Conservation (phyloP, 1,140 invertebrate genomes). For the fruit fly (Drosophila melanogaster) region Release_6_plus_ISO1_MT NT_033779.5:11767001-11767500, state of each 20-base stretch:
- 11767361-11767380: not conserved
- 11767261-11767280: conserved; percentile 83
- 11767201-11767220: conserved; percentile 35
- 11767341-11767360: conserved; percentile 21
- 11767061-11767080: conserved; percentile 63
- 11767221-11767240: conserved; percentile 10
- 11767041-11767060: conserved; percentile 66
- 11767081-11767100: conserved; percentile 82
- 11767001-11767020: conserved; percentile 13
- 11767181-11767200: conserved; percentile 9
- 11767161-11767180: conserved; percentile 36
- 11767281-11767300: conserved; percentile 83
- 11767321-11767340: conserved; percentile 79
- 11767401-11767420: conserved; percentile 44
- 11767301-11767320: conserved; percentile 80
- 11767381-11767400: not conserved
- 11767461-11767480: conserved; percentile 62
- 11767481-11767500: conserved; percentile 26
- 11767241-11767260: conserved; percentile 59
- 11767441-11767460: conserved; percentile 76
- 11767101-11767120: conserved; percentile 72
- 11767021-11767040: conserved; percentile 60
- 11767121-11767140: conserved; percentile 80
- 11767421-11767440: conserved; percentile 82
- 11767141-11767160: conserved; percentile 53